phyloP scores from a whole-genome alignment of 1,140 invertebrate species.

The Meloidogyne exigua region DNA sequence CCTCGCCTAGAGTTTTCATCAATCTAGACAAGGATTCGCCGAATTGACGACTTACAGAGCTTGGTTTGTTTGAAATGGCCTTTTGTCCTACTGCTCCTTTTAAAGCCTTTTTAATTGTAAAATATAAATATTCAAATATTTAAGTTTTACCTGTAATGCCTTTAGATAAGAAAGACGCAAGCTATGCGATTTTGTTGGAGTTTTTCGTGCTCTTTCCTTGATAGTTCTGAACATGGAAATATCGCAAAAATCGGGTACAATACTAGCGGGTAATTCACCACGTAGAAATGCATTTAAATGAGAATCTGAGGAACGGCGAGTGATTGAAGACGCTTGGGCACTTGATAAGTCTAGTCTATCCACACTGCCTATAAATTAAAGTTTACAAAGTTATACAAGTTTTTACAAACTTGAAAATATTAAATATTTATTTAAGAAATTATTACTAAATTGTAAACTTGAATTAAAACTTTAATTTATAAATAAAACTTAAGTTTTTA shows the following conservation, averaged over 20 bases:
- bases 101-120: neutral
- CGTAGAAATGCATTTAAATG: slow-evolving; percentile 57
- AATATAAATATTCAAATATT: too few species aligned
- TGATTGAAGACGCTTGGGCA: slow-evolving; percentile 22
- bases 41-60: slow-evolving; percentile 89
- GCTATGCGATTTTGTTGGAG: slow-evolving; percentile 44
- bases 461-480: too few species aligned
- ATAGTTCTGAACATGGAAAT: slow-evolving; percentile 62
- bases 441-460: too few species aligned
- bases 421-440: too few species aligned
- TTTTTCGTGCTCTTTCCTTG: slow-evolving; percentile 51
- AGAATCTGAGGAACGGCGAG: slow-evolving; percentile 57
- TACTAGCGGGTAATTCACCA: slow-evolving; percentile 47
- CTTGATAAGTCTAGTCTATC: slow-evolving; percentile 42
- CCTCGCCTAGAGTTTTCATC: slow-evolving; percentile 89
- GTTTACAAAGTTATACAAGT: neutral
- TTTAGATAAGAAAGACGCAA: slow-evolving; percentile 39
- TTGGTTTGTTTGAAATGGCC: slow-evolving; percentile 72
- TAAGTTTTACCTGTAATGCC: slow-evolving; percentile 70
- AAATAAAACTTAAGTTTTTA: neutral
- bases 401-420: neutral
- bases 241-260: slow-evolving; percentile 62
- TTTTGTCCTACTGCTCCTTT: slow-evolving; percentile 57
- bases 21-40: slow-evolving; percentile 83
- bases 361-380: slow-evolving; percentile 48